Conservation (phyloP, 2,113 vertebrate species). For the Lipophrys pholis region DNA sequence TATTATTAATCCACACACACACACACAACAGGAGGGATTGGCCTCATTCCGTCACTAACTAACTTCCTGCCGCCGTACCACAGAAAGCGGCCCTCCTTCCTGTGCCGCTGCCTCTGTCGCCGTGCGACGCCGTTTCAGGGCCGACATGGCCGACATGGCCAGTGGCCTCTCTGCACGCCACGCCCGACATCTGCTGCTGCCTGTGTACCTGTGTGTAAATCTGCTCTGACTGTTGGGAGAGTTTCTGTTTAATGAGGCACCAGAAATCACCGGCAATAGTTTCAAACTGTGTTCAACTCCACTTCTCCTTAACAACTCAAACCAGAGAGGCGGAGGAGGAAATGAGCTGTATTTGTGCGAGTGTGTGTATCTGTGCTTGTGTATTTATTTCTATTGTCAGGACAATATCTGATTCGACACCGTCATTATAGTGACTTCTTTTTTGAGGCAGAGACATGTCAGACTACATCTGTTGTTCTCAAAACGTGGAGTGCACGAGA, state of each 20-base stretch:
- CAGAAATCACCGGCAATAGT: background rate
- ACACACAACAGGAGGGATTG: constrained; percentile 30
- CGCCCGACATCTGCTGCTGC: background rate
- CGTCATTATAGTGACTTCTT: too few species aligned
- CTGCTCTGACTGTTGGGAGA: constrained; percentile 2
- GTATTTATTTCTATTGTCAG: too few species aligned
- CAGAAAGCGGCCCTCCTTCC: background rate
- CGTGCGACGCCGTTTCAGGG: background rate
- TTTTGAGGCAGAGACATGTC: too few species aligned
- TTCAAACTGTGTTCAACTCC: too few species aligned
- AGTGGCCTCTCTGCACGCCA: background rate
- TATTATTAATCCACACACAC: constrained; percentile 52
- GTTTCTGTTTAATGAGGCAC: constrained; percentile 15
- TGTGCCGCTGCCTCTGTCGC: background rate
- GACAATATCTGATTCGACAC: too few species aligned
- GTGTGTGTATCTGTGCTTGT: background rate
- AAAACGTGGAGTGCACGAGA: too few species aligned
- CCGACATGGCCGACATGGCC: background rate
- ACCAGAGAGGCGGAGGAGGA: too few species aligned
- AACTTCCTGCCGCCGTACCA: constrained; percentile 6
- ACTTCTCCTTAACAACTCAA: too few species aligned
- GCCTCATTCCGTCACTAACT: constrained; percentile 59
- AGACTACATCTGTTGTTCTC: too few species aligned
- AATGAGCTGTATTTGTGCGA: too few species aligned
- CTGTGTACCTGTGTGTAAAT: background rate